Base-by-base conservation (phyloP, 2,797 vertebrate species). In the Pelobates cultripes region DNA sequence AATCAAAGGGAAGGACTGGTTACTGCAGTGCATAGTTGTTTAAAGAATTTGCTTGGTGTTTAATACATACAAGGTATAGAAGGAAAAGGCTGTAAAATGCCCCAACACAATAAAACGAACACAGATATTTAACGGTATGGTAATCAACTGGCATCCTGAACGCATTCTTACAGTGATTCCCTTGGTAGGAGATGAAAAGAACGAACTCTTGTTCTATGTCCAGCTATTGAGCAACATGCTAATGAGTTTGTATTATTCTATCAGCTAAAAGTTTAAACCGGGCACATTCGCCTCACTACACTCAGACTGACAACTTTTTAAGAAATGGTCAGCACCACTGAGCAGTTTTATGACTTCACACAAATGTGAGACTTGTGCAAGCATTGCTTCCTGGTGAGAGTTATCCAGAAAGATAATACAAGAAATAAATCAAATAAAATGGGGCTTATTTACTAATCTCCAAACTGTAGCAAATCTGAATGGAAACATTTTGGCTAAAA, bases 181-280 rank as follows among this genome's bases (percentile, higher is more conserved):
- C 44, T 61, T 73, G 81, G 81, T 74, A 45, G 53, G 53, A 74
- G 43, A 69, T 69, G 53, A 70, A 83, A 83, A 83, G 81, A 28
- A 28, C 28, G 28, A 28, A 28, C 28, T 28, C 28, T 28, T 68
- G 28, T 45, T 78, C 41, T 78, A 43, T 60, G 53, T 67, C 74
- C 69, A 73, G 67, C 45, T 70, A 77, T 76, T 76, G 75, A 73
- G 64, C 70, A 74, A 73, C 72, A 78, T 78, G 70, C 53, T 73
- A 78, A 78, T 78, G 64, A 73, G 53, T 15, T 47, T n/a, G 74
- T 73, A 68, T 70, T 43, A 61, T 83, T 73, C 57, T 60, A 60
- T 60, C 79, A 63, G 45, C 53, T 75, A 81, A 75, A 64, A 81
- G 79, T 68, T 81, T 81, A 13, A 70, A 43, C 57, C 47, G 17